Evolutionary conservation across 2,113 vertebrate genomes (phyloP).

Genomic region (Acrocephalus arundinaceus): DNA sequence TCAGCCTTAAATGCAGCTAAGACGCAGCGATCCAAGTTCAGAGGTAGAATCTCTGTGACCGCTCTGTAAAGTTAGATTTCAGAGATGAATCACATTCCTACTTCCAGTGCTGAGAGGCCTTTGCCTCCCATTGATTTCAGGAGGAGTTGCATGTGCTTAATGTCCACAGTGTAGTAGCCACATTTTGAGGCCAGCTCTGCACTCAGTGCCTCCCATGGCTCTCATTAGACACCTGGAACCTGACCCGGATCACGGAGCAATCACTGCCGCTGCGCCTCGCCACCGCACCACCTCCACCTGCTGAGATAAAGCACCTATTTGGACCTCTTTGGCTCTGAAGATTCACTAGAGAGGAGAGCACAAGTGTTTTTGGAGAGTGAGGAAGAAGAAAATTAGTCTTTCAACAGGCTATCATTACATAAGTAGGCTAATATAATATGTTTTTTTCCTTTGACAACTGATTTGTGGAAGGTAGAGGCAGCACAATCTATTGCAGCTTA

Average conservation of each 20-base stretch:
- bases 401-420: background rate
- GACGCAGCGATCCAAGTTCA: background rate
- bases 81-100: slow-evolving; percentile 16
- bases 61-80: background rate
- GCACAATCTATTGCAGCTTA: background rate
- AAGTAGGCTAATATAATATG: slow-evolving; percentile 15
- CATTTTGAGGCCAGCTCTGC: slow-evolving; percentile 19
- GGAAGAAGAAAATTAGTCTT: slow-evolving; percentile 41
- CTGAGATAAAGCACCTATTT: slow-evolving; percentile 48
- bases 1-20: background rate
- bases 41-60: background rate
- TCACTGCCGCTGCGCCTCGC: background rate
- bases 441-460: background rate
- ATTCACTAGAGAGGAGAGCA: slow-evolving; percentile 19
- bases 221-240: slow-evolving; percentile 40
- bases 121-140: slow-evolving; percentile 41
- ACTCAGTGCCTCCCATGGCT: background rate
- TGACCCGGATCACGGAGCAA: slow-evolving; percentile 17
- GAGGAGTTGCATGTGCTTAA: background rate
- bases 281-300: background rate
- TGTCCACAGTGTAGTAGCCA: background rate
- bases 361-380: background rate
- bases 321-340: slow-evolving; percentile 37
- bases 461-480: background rate
- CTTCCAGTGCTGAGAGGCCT: slow-evolving; percentile 12